A percentile compares a stretch with the other conserved stretches of the same genome.
These are phyloP conservation scores for Xylocopa sonorina DNA, from an alignment of 1,140 invertebrate genomes.

Conservation along the genomic window DNA sequence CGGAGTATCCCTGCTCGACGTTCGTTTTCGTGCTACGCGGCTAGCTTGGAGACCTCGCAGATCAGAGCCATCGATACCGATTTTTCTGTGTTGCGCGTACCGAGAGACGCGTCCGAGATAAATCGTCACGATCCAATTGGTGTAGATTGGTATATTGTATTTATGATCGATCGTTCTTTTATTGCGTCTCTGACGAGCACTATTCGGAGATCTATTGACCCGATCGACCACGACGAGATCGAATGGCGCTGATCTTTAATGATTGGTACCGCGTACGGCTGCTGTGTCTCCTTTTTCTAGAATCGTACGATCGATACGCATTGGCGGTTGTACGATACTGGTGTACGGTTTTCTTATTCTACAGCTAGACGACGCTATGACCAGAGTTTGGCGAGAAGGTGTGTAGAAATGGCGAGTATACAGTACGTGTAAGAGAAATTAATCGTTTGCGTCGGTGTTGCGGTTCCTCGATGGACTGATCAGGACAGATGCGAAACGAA, in stretches of 20 bases:
- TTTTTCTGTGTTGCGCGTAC: background rate
- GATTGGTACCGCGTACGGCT: slow-evolving; percentile 2
- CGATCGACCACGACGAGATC: background rate
- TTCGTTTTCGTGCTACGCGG: background rate
- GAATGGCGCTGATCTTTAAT: slow-evolving; percentile 4
- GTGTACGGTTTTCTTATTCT: slow-evolving; percentile 42
- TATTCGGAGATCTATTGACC: background rate
- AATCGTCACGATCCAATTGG: background rate
- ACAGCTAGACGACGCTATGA: slow-evolving; percentile 52
- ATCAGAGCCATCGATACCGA: slow-evolving; percentile 42
- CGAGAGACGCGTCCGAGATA: background rate
- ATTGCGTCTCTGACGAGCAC: background rate
- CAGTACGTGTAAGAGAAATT: slow-evolving; percentile 32
- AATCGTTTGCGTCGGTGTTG: slow-evolving; percentile 50
- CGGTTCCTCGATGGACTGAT: slow-evolving; percentile 55
- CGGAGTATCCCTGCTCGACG: background rate
- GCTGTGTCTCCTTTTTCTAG: slow-evolving; percentile 26
- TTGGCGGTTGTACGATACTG: background rate
- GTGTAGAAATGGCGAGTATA: slow-evolving; percentile 49
- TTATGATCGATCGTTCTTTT: background rate
- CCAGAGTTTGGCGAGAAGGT: slow-evolving; percentile 53
- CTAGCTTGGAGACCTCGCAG: slow-evolving; percentile 18
- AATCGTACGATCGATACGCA: background rate
- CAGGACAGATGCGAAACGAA: slow-evolving; percentile 72
- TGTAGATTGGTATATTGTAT: background rate